A percentile compares a stretch with the other conserved stretches of the same genome.
Conservation (phyloP, 2,888 invertebrate genomes). For the Gymnosoma rotundatum region DNA sequence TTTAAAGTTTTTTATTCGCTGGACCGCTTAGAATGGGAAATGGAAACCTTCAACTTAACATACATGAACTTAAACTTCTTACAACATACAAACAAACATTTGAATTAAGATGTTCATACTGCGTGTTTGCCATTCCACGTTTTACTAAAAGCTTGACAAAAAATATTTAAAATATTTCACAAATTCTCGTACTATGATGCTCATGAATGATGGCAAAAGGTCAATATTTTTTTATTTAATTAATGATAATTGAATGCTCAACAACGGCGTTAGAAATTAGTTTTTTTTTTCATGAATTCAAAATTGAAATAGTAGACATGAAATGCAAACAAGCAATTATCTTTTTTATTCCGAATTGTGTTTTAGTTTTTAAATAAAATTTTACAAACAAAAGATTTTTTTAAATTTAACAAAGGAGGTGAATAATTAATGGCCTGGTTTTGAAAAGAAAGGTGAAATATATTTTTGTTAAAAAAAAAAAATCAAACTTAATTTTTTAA, state of each 20-base stretch:
- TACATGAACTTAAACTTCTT: too few species aligned
- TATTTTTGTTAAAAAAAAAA: too few species aligned
- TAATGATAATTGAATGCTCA: slow-evolving; percentile 56
- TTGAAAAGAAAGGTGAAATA: too few species aligned
- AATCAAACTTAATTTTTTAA: too few species aligned
- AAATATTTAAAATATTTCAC: background rate
- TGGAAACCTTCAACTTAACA: too few species aligned
- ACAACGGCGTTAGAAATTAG: slow-evolving; percentile 8
- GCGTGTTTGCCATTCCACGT: background rate
- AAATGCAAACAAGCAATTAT: slow-evolving; percentile 28
- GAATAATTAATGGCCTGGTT: too few species aligned
- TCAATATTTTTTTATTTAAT: slow-evolving; percentile 62
- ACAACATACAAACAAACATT: too few species aligned
- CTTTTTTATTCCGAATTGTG: background rate
- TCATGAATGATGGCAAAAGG: slow-evolving; percentile 46
- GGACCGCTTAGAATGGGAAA: too few species aligned
- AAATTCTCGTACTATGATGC: slow-evolving; percentile 13
- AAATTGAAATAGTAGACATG: slow-evolving; percentile 1
- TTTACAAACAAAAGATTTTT: slow-evolving; percentile 17
- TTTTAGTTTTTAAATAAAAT: too few species aligned
- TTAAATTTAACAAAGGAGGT: too few species aligned
- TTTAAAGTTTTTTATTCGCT: too few species aligned
- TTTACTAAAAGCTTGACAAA: background rate
- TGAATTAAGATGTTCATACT: background rate
- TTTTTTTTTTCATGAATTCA: background rate